A percentile compares a stretch with the other conserved stretches of the same genome.
These are phyloP conservation scores for Phymastichus coffea DNA, from an alignment of 1,140 invertebrate species.

Conservation along the genomic window DNA sequence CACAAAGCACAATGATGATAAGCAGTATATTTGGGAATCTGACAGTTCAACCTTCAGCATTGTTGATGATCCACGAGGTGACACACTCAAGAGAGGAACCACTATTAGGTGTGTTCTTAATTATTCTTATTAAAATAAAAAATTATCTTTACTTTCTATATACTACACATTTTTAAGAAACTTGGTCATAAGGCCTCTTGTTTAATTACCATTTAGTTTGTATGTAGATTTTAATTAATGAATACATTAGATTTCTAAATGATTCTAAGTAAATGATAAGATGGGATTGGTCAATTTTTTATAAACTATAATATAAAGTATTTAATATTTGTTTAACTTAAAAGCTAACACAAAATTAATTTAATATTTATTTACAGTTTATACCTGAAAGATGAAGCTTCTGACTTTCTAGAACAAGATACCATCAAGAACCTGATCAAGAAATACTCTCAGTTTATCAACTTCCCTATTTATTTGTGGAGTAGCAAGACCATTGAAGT, in stretches of 20 bases:
- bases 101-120: slow-evolving; percentile 46
- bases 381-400: slow-evolving; percentile 94
- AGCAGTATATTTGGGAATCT: slow-evolving; percentile 98
- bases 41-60: slow-evolving; percentile 88
- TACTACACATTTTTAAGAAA: not conserved
- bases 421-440: slow-evolving; percentile 88
- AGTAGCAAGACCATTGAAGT: slow-evolving; percentile 87
- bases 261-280: not conserved
- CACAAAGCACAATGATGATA: slow-evolving; percentile 93
- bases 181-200: slow-evolving; percentile 4
- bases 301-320: too few relatives aligned
- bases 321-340: slow-evolving; percentile 10
- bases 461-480: slow-evolving; percentile 98
- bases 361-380: slow-evolving; percentile 61
- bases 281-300: not conserved
- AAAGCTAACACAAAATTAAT: not conserved
- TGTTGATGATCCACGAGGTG: slow-evolving; percentile 89
- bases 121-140: not conserved
- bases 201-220: too few relatives aligned
- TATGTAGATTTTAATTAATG: too few relatives aligned
- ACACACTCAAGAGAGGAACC: slow-evolving; percentile 88
- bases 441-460: slow-evolving; percentile 99
- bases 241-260: too few relatives aligned
- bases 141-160: not conserved
- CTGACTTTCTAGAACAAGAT: slow-evolving; percentile 91